Evolutionary conservation across 53 echinoderm and acorn worm species (phyloP), one percentile per base, ranked within the genome.

Genomic region (Echinarachnius parma): DNA sequence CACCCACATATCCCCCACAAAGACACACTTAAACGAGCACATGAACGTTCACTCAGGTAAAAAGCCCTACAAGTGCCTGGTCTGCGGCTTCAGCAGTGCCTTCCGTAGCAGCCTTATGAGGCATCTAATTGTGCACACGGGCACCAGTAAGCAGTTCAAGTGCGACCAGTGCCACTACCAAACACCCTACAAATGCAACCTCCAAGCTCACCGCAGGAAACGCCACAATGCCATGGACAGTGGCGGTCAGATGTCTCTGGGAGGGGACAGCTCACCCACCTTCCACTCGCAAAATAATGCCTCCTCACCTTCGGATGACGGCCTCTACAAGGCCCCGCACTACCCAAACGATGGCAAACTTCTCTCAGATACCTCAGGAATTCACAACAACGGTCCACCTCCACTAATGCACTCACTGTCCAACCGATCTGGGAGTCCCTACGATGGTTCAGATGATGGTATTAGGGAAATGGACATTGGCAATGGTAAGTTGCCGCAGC

Each of bases 101-200:
- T 96, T 96, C 80, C 96, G 96, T 36, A 89, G 89, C 60, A 96
- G 96, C 81, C 91, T 96, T 22, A 90, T 96, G 91, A 87, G 96
- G 39, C 96, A 96, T 61, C 80, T 96, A 30, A 96, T 90, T 35
- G 90, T 96, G 46, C 96, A 96, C 80, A 96, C 96, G 34, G 90
- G 90, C 63, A 90, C 96, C 25, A 87, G 84, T 59, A 96, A 96
- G 88, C 91, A 87, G 81, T 96, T 91, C 76, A 90, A 90, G 80
- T 96, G 96, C 33, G 96, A 90, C 49, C 84, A 84, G 79, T 96
- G 96, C 83, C 87, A 87, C 78, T 96, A 96, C 84, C 90, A 96
- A 75, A 96, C 90, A 52, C 96, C 90, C 5, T 96, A 96, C 77
- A 96, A 96, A 78, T 96, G 96, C 83, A 96, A 96, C 60, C 72